phyloP scores from a whole-genome alignment of 2,113 vertebrate genomes.

The Pterocles burchelli region DNA sequence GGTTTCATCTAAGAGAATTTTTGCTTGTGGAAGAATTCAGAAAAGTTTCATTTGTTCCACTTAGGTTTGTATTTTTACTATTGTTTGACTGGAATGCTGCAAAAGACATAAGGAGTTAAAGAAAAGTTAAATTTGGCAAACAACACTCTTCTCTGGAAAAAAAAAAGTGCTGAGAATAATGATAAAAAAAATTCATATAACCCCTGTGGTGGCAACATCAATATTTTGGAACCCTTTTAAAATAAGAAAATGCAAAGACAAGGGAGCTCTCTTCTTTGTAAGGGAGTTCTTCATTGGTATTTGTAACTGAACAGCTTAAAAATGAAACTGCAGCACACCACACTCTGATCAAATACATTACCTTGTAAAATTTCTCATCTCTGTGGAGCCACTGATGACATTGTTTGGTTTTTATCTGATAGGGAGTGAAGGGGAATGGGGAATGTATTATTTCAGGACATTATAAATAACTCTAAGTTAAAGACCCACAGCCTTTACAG shows the following conservation, averaged over 20 bases:
- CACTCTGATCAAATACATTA: conserved; percentile 47
- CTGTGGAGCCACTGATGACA: neutral
- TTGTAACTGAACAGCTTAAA: conserved; percentile 37
- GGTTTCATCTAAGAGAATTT: conserved; percentile 68
- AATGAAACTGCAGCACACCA: neutral
- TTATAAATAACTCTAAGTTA: conserved; percentile 16
- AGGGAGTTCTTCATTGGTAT: neutral
- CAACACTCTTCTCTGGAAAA: neutral
- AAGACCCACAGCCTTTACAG: neutral
- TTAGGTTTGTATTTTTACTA: conserved; percentile 71
- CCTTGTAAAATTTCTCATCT: conserved; percentile 39
- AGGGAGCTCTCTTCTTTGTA: conserved; percentile 19
- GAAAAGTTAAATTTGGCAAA: conserved; percentile 55
- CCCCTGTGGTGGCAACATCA: conserved; percentile 39
- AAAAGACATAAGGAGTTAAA: conserved; percentile 24
- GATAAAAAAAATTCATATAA: conserved; percentile 29
- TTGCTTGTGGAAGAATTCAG: conserved; percentile 68
- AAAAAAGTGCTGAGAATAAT: conserved; percentile 28
- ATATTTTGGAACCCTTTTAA: conserved; percentile 48
- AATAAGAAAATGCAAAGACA: conserved; percentile 32
- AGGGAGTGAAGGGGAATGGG: neutral
- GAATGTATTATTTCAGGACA: neutral
- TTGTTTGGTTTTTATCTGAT: conserved; percentile 32
- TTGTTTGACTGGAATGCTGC: conserved; percentile 40
- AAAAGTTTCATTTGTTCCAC: conserved; percentile 72